phyloP scores from a whole-genome alignment of 2,797 vertebrate species.

The Pseudochirops corinnae region DNA sequence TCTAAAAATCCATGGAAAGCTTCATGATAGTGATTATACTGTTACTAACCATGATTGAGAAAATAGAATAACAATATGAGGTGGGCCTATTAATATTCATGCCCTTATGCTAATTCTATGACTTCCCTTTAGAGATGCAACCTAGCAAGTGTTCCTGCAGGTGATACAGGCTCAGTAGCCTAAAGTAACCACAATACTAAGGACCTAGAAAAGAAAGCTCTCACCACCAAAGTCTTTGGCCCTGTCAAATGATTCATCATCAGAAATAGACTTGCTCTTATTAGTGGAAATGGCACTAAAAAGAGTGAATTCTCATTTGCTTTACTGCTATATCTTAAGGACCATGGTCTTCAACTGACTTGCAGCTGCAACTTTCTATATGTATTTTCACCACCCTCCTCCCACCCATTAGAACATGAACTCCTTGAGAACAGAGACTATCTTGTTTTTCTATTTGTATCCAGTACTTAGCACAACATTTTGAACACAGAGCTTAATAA shows the following conservation, averaged over 20 bases:
- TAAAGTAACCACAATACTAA: not conserved
- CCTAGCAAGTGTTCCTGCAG: not conserved
- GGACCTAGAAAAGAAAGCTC: not conserved
- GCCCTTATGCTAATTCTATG: not conserved
- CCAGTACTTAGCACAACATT: not conserved
- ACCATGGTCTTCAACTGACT: not conserved
- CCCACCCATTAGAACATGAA: not conserved
- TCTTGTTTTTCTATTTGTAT: not conserved
- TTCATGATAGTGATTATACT: not conserved
- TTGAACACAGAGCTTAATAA: not conserved
- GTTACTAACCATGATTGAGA: not conserved
- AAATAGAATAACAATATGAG: not conserved
- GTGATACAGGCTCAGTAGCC: not conserved
- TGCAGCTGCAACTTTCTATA: not conserved
- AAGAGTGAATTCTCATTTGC: not conserved
- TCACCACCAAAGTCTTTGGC: not conserved
- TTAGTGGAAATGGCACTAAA: not conserved
- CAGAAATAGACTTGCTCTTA: not conserved
- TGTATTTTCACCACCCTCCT: no score
- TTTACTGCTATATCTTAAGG: not conserved
- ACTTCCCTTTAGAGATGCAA: not conserved
- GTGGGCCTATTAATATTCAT: not conserved
- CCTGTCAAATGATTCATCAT: not conserved
- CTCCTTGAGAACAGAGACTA: not conserved
- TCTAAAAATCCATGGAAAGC: not conserved